These are phyloP conservation scores for Cebuella pygmaea DNA, from an alignment of 2,797 vertebrate genomes.

Conservation along the genomic window DNA sequence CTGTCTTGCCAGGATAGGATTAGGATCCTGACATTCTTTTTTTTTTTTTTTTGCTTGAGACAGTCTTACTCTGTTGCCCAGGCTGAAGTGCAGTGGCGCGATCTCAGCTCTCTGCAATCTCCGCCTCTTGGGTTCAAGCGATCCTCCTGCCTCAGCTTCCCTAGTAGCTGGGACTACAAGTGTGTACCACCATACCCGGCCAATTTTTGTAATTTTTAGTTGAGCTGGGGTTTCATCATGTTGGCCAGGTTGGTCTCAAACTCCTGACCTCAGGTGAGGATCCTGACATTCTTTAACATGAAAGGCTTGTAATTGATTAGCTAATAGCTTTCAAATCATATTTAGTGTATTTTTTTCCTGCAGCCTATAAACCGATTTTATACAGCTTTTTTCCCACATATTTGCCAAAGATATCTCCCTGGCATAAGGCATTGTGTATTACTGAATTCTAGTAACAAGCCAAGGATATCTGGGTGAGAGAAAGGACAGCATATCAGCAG, in stretches of 20 bases:
- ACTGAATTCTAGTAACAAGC: conserved; percentile 17
- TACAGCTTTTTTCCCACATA: neutral
- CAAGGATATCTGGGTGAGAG: neutral
- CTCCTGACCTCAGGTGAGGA: neutral
- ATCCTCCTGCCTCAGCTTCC: neutral
- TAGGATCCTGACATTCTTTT: conserved; percentile 19
- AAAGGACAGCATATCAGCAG: neutral
- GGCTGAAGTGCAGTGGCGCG: neutral
- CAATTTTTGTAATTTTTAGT: neutral
- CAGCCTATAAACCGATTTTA: conserved; percentile 48
- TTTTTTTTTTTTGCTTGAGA: neutral
- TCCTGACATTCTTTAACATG: conserved; percentile 28
- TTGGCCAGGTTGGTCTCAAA: neutral
- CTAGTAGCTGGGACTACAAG: neutral
- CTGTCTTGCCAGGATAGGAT: neutral
- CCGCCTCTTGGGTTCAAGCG: too few relatives aligned
- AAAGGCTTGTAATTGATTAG: conserved; percentile 20
- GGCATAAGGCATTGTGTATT: neutral
- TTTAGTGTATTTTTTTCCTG: neutral
- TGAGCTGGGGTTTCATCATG: neutral
- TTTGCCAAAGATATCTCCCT: neutral
- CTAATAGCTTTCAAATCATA: conserved; percentile 44
- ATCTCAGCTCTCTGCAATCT: neutral
- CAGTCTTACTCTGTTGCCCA: neutral
- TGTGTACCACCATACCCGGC: neutral